A percentile compares a stretch with the other conserved stretches of the same genome.
These are phyloP conservation scores for Drosophila limbata DNA, from an alignment of 2,888 invertebrate species.

Conservation along the genomic window DNA sequence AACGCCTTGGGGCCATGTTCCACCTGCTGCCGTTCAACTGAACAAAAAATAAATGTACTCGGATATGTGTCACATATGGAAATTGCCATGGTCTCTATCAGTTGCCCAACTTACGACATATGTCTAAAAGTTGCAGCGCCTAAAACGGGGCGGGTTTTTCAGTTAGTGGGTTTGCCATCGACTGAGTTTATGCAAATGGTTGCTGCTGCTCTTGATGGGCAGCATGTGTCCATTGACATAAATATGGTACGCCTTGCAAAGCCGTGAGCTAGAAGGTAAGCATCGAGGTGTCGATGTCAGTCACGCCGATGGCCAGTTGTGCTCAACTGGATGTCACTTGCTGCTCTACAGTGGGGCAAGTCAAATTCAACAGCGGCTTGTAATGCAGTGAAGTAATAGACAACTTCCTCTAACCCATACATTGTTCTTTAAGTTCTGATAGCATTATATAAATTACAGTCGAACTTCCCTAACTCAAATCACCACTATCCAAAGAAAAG, in stretches of 20 bases:
- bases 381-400: not conserved
- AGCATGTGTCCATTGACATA: constrained; percentile 57
- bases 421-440: no score
- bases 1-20: constrained; percentile 43
- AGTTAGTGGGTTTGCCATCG: constrained; percentile 47
- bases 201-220: constrained; percentile 52
- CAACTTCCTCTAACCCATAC: not conserved
- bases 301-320: constrained; percentile 32
- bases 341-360: constrained; percentile 39
- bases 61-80: constrained; percentile 56
- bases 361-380: not conserved
- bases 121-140: constrained; percentile 51
- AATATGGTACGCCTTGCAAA: constrained; percentile 42
- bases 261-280: constrained; percentile 18
- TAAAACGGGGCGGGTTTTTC: constrained; percentile 45
- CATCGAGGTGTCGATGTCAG: constrained; percentile 56
- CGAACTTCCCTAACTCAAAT: no score
- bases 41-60: constrained; percentile 1
- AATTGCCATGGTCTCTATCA: constrained; percentile 40
- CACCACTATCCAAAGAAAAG: no score
- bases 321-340: constrained; percentile 31
- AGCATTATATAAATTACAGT: no score
- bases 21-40: constrained; percentile 63
- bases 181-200: constrained; percentile 66
- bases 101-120: constrained; percentile 70